phyloP scores from a whole-genome alignment of 2,113 vertebrate genomes.

The Cisticola juncidis region DNA sequence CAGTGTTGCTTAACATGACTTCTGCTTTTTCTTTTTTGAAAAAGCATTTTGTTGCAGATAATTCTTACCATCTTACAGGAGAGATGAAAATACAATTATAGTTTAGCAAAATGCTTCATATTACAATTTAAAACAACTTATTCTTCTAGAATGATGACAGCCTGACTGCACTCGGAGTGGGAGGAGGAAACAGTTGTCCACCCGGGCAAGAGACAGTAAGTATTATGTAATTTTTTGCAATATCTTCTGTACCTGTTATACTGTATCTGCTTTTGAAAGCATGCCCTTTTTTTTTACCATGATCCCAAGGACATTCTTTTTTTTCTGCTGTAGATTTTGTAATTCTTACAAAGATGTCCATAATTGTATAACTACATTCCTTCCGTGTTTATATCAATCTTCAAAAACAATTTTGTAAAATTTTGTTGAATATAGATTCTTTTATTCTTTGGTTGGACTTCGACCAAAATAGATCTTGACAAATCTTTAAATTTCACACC shows the following conservation, averaged over 20 bases:
- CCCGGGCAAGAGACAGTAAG: constrained; percentile 77
- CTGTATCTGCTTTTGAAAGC: background rate
- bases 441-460: background rate
- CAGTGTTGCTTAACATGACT: background rate
- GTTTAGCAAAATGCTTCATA: background rate
- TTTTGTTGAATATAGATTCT: background rate
- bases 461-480: background rate
- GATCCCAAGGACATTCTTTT: background rate
- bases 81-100: background rate
- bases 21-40: background rate
- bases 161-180: constrained; percentile 35
- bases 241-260: background rate
- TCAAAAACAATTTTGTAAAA: background rate
- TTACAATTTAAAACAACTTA: background rate
- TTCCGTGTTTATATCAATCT: background rate
- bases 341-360: background rate
- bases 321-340: background rate
- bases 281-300: background rate
- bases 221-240: constrained; percentile 7
- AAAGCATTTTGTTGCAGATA: background rate
- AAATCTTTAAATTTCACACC: background rate
- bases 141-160: constrained; percentile 63
- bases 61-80: background rate
- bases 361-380: background rate
- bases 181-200: constrained; percentile 56